These are phyloP conservation scores for Chaetura pelagica DNA, from an alignment of 2,113 vertebrate genomes.

Conservation along the genomic window DNA sequence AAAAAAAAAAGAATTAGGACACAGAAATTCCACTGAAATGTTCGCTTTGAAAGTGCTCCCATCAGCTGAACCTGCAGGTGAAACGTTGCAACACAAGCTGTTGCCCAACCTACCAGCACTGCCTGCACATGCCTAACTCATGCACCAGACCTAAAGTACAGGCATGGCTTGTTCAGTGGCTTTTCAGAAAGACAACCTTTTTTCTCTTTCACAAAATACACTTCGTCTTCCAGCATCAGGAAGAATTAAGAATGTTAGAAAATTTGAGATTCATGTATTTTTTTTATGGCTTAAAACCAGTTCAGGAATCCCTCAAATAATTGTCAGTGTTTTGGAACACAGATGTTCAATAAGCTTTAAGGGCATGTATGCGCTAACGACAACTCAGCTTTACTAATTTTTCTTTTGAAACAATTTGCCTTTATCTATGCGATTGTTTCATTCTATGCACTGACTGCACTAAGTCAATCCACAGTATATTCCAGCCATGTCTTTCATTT, in stretches of 20 bases:
- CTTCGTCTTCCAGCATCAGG: not conserved
- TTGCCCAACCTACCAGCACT: slow-evolving; percentile 47
- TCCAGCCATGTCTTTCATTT: not conserved
- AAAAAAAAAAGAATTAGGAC: slow-evolving; percentile 44
- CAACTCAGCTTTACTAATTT: not conserved
- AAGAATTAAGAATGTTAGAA: not conserved
- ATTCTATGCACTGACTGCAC: not conserved
- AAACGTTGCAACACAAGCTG: slow-evolving; percentile 48
- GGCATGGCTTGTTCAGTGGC: slow-evolving; percentile 27
- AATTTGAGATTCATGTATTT: not conserved
- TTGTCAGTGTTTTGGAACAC: not conserved
- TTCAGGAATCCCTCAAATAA: not conserved
- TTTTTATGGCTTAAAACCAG: not conserved
- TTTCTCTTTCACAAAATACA: not conserved
- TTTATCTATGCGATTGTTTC: not conserved
- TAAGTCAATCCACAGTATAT: not conserved
- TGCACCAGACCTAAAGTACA: slow-evolving; percentile 7
- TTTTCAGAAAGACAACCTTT: not conserved
- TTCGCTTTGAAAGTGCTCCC: slow-evolving; percentile 50
- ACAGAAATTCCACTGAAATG: slow-evolving; percentile 53
- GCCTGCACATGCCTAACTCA: slow-evolving; percentile 44
- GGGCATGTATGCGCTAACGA: not conserved
- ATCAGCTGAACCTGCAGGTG: slow-evolving; percentile 60
- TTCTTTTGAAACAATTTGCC: not conserved
- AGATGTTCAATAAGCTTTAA: not conserved